Percentiles rank a stretch among this genome's conserved stretches.
Conservation (phyloP, 2,888 invertebrate species). For the Metalampra italica region DNA sequence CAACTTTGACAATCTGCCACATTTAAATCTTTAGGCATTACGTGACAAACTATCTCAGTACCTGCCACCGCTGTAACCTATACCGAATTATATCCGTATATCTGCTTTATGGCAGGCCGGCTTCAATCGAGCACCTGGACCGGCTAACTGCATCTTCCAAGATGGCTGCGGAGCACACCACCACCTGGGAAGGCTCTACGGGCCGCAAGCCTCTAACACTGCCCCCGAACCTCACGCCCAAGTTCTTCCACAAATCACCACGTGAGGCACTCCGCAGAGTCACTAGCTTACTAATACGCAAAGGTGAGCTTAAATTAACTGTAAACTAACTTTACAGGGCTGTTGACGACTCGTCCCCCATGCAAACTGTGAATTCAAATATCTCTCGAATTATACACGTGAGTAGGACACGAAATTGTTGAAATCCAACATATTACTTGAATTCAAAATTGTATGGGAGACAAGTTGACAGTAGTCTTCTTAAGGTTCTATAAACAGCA, state of each 20-base stretch:
- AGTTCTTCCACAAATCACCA: conserved; percentile 93
- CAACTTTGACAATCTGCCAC: too few relatives aligned
- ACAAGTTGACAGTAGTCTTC: too few relatives aligned
- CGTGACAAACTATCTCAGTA: too few relatives aligned
- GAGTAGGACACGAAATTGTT: too few relatives aligned
- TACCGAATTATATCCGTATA: neutral
- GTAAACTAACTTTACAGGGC: neutral
- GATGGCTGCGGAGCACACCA: conserved; percentile 71
- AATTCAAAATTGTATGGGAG: too few relatives aligned
- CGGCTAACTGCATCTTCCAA: conserved; percentile 79
- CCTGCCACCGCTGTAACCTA: too few relatives aligned
- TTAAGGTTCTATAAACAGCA: too few relatives aligned
- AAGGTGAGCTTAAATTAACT: conserved; percentile 79
- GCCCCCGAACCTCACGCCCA: conserved; percentile 92
- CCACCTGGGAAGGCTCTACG: conserved; percentile 70
- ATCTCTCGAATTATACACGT: too few relatives aligned
- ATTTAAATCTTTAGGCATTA: too few relatives aligned
- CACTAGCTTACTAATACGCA: conserved; percentile 91
- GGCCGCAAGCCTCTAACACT: conserved; percentile 90
- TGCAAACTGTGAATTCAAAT: too few relatives aligned
- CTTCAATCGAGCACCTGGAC: conserved; percentile 91
- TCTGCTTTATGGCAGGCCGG: conserved; percentile 78
- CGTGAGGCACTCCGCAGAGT: conserved; percentile 91
- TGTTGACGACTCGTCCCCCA: neutral
- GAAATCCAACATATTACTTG: too few relatives aligned